Evolutionary conservation across 2,113 vertebrate genomes (phyloP).

Genomic region (Ranitomeya variabilis): DNA sequence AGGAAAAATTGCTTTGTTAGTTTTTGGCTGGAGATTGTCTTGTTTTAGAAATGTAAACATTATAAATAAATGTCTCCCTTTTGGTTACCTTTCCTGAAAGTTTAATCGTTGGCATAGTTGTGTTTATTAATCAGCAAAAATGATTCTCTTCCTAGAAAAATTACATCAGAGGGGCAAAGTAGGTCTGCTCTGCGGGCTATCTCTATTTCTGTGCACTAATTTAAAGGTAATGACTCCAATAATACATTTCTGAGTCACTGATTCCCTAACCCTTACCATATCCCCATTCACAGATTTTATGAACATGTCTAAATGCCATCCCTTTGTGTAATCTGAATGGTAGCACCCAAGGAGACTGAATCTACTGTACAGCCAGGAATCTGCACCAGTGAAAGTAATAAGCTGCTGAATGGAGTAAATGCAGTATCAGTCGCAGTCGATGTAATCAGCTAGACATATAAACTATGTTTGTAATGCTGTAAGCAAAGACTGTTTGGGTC

Average conservation of each 20-base stretch:
- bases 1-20: no score
- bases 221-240: background rate
- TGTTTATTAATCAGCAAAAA: no score
- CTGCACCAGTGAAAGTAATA: no score
- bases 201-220: background rate
- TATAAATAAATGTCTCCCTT: no score
- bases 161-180: background rate
- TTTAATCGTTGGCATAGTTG: no score
- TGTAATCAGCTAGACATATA: slow-evolving; percentile 54
- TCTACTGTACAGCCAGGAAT: no score
- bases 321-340: background rate
- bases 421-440: background rate
- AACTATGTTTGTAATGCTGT: slow-evolving; percentile 53
- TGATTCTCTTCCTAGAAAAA: background rate
- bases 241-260: background rate
- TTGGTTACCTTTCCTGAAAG: no score
- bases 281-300: background rate
- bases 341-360: no score
- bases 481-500: slow-evolving; percentile 62
- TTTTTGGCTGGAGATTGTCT: no score
- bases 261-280: background rate
- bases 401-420: background rate
- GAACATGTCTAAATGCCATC: background rate
- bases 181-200: background rate
- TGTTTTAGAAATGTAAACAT: no score